Conservation (phyloP, 2,113 vertebrate species). For the Prolemur simus region DNA sequence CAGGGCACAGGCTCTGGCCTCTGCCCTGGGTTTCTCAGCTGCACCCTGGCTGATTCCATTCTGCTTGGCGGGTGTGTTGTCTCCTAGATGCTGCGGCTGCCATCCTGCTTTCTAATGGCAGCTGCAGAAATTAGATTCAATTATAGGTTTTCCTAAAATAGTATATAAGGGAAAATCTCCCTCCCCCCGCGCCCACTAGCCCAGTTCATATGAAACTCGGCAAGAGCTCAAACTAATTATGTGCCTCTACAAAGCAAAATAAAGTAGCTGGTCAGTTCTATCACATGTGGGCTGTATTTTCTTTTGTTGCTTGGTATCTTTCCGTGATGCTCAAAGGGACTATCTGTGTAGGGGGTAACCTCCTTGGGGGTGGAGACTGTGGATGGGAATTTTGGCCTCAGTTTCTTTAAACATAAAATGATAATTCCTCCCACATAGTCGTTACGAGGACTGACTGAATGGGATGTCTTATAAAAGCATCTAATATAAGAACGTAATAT, state of each 20-base stretch:
- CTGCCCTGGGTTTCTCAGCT: constrained; percentile 44
- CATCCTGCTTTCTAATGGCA: constrained; percentile 79
- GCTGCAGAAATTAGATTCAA: constrained; percentile 84
- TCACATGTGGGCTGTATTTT: neutral
- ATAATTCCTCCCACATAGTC: neutral
- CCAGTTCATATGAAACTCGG: constrained; percentile 38
- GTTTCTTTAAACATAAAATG: constrained; percentile 20
- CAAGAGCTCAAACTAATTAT: constrained; percentile 56
- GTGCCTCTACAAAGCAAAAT: constrained; percentile 56
- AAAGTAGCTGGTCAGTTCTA: constrained; percentile 11
- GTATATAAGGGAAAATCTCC: constrained; percentile 51
- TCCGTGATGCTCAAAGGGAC: neutral
- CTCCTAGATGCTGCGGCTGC: constrained; percentile 77
- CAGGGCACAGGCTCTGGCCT: neutral
- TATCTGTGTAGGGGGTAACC: neutral
- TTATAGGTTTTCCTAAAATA: constrained; percentile 83
- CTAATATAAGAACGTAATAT: neutral
- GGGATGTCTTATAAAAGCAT: neutral
- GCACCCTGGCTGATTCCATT: constrained; percentile 47
- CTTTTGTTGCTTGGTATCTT: constrained; percentile 9
- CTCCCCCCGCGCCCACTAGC: neutral
- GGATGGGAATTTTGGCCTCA: neutral
- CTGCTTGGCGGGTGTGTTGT: constrained; percentile 52
- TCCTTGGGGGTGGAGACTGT: neutral
- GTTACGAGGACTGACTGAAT: neutral